Evolutionary conservation across 2,113 vertebrate species (phyloP), one percentile per base, ranked within the genome.

Genomic region (Ptychochromis oligacanthus): DNA sequence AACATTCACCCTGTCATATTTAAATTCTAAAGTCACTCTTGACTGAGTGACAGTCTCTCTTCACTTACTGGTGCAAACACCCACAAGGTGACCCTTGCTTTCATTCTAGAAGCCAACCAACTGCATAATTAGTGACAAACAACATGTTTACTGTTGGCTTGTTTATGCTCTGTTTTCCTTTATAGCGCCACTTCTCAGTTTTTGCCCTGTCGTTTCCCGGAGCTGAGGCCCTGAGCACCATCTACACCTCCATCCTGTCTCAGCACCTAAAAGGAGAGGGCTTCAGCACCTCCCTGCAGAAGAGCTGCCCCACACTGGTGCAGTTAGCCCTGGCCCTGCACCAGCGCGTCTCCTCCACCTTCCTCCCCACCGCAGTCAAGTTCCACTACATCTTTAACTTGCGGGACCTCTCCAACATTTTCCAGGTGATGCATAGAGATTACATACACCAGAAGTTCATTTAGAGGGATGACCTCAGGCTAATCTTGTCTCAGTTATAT

Each of bases 301-400:
- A 96, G 55, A 96, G 94, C 70, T 78, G 94, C 64, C 91, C 95
- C 49, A 92, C 94, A 67, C 90, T 99, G 31, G 93, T 98, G 78
- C 94, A 93, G 57, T 87, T 99, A 22, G 96, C 97, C 13, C 87
- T 99, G 83, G 92, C 92, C 4, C 87, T 99, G 65, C 98, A 99
- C 81, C 94, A 95, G 88, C 95, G 95, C 56, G 86, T 99, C 3
- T 90, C 97, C 74, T 81, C 96, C 80, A 93, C 94, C 0, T 99
- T 99, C 91, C 96, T 99, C 43, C 97, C 98, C 60, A 99, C 98
- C 0, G 98, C 97, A 0, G 77, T 97, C 93, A 99, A 99, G 94
- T 99, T 99, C 92, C 98, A 99, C 95, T 99, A 99, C 4, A 59
- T 97, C 87, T 99, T 99, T 91, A 99, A 98, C 90, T 96, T 99